These are phyloP conservation scores for Naso thynnoides DNA, from an alignment of 2,797 vertebrate genomes.

Conservation along the genomic window DNA sequence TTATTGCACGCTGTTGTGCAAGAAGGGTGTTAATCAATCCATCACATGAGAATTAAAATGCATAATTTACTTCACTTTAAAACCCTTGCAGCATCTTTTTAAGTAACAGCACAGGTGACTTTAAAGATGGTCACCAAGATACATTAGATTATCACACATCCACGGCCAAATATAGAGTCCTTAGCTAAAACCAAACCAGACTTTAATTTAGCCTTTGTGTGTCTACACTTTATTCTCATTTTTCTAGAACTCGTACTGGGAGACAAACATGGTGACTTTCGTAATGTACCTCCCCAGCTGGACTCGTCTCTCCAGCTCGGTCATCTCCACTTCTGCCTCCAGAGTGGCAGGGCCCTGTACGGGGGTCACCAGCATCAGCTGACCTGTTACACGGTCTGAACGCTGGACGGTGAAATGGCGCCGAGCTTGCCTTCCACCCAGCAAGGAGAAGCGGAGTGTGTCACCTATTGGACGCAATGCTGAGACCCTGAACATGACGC, in stretches of 20 bases:
- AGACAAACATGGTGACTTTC: slow-evolving; percentile 89
- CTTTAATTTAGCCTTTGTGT: slow-evolving; percentile 17
- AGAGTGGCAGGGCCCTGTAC: slow-evolving; percentile 85
- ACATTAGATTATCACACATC: slow-evolving; percentile 30
- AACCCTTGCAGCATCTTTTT: neutral
- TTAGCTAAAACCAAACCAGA: slow-evolving; percentile 9
- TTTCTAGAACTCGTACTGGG: slow-evolving; percentile 89
- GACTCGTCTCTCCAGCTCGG: slow-evolving; percentile 85
- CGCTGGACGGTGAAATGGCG: slow-evolving; percentile 86
- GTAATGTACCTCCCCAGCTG: slow-evolving; percentile 90
- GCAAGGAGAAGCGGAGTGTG: slow-evolving; percentile 88
- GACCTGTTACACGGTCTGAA: slow-evolving; percentile 85
- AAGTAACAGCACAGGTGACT: slow-evolving; percentile 1
- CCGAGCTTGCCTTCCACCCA: slow-evolving; percentile 77
- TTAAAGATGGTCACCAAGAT: slow-evolving; percentile 2
- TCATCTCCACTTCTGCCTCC: slow-evolving; percentile 93
- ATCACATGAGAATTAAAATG: slow-evolving; percentile 3
- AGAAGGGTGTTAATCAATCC: slow-evolving; percentile 14
- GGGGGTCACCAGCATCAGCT: slow-evolving; percentile 88
- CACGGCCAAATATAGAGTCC: neutral
- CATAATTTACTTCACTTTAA: slow-evolving; percentile 9
- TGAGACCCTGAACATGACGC: slow-evolving; percentile 90
- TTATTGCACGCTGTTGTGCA: slow-evolving; percentile 24
- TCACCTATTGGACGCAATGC: slow-evolving; percentile 85
- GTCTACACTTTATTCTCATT: neutral